These are phyloP conservation scores for Physella acuta DNA, from an alignment of 1,140 invertebrate genomes.

Conservation along the genomic window DNA sequence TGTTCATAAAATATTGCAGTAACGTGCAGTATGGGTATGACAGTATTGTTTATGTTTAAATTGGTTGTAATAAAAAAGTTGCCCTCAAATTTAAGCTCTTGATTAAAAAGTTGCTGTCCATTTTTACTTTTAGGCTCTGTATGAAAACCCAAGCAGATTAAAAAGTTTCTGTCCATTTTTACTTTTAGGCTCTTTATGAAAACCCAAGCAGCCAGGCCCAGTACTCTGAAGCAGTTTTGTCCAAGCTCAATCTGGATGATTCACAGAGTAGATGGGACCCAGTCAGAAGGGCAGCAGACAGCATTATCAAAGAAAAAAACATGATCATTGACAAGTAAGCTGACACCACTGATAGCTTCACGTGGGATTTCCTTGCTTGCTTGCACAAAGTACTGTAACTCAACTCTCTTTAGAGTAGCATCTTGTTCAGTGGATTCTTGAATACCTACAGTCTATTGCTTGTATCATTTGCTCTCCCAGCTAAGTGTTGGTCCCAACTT, in stretches of 20 bases:
- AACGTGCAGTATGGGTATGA: no score
- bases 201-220: constrained; percentile 8
- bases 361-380: no score
- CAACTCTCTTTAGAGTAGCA: no score
- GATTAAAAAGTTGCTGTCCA: neutral
- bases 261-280: constrained; percentile 38
- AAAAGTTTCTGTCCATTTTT: neutral
- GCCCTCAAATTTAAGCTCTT: no score
- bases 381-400: no score
- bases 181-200: constrained; percentile 18
- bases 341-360: neutral
- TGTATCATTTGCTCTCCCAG: neutral
- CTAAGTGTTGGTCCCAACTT: neutral
- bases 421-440: no score
- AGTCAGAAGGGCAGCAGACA: constrained; percentile 44
- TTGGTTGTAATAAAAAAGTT: no score
- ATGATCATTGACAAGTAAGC: constrained; percentile 47
- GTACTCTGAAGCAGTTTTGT: neutral
- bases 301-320: constrained; percentile 48
- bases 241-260: constrained; percentile 26
- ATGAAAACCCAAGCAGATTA: constrained; percentile 18
- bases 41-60: no score
- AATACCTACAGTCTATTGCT: no score
- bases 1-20: no score
- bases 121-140: constrained; percentile 11